A percentile compares a stretch with the other conserved stretches of the same genome.
Conservation (phyloP, 2,113 vertebrate genomes). For the Trogon surrucura region DNA sequence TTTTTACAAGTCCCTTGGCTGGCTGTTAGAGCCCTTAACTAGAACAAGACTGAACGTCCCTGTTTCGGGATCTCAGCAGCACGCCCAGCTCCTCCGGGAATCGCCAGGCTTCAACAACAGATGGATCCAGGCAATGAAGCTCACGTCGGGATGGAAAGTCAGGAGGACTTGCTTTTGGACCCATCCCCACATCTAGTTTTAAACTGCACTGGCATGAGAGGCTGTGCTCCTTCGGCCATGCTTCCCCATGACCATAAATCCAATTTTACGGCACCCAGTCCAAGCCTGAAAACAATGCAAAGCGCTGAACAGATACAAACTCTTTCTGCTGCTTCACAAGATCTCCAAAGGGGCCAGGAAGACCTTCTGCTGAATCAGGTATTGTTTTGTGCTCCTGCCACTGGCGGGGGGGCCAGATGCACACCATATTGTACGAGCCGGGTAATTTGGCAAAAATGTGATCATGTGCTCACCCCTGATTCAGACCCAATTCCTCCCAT, state of each 20-base stretch:
- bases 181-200: background rate
- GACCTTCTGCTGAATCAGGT: conserved; percentile 67
- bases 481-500: conserved; percentile 53
- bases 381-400: background rate
- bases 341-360: conserved; percentile 51
- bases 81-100: background rate
- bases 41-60: conserved; percentile 21
- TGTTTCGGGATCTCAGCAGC: background rate
- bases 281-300: conserved; percentile 32
- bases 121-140: conserved; percentile 5
- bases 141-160: background rate
- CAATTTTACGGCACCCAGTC: conserved; percentile 33
- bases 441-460: conserved; percentile 54
- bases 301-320: conserved; percentile 49
- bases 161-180: background rate
- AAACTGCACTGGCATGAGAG: background rate
- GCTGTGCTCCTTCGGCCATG: conserved; percentile 10
- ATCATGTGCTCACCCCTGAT: conserved; percentile 50
- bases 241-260: background rate
- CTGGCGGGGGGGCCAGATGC: conserved; percentile 32
- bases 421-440: conserved; percentile 42
- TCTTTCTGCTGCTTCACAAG: conserved; percentile 57
- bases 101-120: background rate
- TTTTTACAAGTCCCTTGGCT: conserved; percentile 59
- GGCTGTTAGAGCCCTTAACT: conserved; percentile 50